Base-by-base conservation (phyloP, 2,888 invertebrate genomes). In the Agonopterix subpropinquella region DNA sequence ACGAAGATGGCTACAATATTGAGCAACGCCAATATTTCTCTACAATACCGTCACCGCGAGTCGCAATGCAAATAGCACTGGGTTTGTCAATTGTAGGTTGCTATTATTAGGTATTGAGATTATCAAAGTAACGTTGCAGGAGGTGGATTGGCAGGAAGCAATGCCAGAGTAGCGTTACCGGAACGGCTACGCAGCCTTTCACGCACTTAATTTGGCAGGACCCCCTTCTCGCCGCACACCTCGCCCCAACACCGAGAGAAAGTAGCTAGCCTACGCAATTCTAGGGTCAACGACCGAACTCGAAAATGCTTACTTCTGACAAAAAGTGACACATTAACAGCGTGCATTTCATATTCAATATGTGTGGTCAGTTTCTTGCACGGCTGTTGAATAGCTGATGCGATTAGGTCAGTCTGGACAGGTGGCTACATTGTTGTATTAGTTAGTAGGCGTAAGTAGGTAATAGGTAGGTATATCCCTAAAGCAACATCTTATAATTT, bases 191-290 rank as follows among this genome's bases (percentile, higher is more conserved):
- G 70, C 67, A 79, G 80, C 85, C 87, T 88, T 88, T 88, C 87
- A 86, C 88, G 83, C 80, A 80, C 81, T 80, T 85, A 81, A 85
- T 88, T 88, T 83, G 87, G 87, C 80, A 86, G 83, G 77, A 85
- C 78, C 85, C 82, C 84, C 80, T 74, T 74, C 80, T 64, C 77
- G 53, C 77, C 77, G 66, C 76, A 59, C 42, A 65, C 71, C 71
- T 73, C 74, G 74, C 72, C 61, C 63, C 74, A 72, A 67, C 78
- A 71, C 64, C 70, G 62, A 84, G 88, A 87, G 88, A 88, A 88
- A 88, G 87, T 86, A 87, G 88, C 84, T 85, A 76, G 79, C 83
- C 85, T 85, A 87, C 86, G 88, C 87, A 88, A 85, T 84, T 75
- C 75, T 82, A 80, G 82, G 87, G 87, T 87, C 87, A 78, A 77